These are phyloP conservation scores for Incurvaria masculella DNA, from an alignment of 2,888 invertebrate species.

Conservation along the genomic window DNA sequence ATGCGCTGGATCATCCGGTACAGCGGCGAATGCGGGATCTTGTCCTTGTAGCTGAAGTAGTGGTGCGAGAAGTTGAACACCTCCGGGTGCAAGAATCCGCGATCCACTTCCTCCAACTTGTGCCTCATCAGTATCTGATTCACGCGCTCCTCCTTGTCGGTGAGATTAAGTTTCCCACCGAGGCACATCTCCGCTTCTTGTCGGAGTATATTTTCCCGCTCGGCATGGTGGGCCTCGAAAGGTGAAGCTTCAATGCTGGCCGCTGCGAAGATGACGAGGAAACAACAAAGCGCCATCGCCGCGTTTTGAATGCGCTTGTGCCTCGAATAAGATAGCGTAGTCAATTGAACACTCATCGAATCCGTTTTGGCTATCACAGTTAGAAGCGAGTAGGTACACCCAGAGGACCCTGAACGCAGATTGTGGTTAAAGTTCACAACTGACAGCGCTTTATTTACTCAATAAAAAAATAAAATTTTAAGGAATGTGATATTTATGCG, in stretches of 20 bases:
- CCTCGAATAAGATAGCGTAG: too few relatives aligned
- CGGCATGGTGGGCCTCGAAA: slow-evolving; percentile 20
- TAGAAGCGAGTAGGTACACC: too few relatives aligned
- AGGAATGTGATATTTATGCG: too few relatives aligned
- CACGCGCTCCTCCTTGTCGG: slow-evolving; percentile 43
- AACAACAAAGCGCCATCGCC: too few relatives aligned
- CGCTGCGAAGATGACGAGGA: slow-evolving; percentile 24
- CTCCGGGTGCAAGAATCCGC: slow-evolving; percentile 51
- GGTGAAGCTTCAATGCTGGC: slow-evolving; percentile 23
- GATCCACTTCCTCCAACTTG: slow-evolving; percentile 52
- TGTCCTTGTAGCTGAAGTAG: slow-evolving; percentile 58
- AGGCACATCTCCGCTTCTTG: slow-evolving; percentile 43
- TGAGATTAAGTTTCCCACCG: slow-evolving; percentile 51
- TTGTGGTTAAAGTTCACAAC: too few relatives aligned
- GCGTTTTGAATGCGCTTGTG: too few relatives aligned
- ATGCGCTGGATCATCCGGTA: slow-evolving; percentile 63
- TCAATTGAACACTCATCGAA: too few relatives aligned
- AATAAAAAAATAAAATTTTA: too few relatives aligned
- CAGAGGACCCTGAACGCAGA: too few relatives aligned
- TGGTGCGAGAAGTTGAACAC: slow-evolving; percentile 63
- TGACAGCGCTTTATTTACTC: too few relatives aligned
- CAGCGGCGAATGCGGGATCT: slow-evolving; percentile 60
- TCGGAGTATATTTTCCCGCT: slow-evolving; percentile 40
- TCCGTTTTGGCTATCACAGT: too few relatives aligned
- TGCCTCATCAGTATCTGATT: slow-evolving; percentile 58